Evolutionary conservation across 2,797 vertebrate genomes (phyloP).

Genomic region (Nothura maculosa): DNA sequence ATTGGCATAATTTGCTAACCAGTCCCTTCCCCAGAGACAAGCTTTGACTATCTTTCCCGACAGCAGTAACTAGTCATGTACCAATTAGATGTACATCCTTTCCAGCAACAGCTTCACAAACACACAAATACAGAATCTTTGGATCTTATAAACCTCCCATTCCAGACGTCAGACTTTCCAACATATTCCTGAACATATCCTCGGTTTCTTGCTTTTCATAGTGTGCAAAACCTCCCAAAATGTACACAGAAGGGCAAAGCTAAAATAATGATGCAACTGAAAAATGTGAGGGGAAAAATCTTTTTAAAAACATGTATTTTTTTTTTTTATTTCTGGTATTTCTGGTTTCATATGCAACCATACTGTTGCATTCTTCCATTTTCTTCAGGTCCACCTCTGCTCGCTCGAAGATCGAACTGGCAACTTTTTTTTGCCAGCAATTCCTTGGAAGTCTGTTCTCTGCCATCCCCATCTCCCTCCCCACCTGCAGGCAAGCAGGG

Average conservation of each 20-base stretch:
- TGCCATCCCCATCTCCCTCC: slow-evolving; percentile 52
- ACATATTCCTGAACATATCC: not conserved
- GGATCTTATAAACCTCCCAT: not conserved
- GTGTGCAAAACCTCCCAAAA: not conserved
- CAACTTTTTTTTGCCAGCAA: slow-evolving; percentile 25
- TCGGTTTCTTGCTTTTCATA: not conserved
- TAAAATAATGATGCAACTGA: not conserved
- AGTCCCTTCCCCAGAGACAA: slow-evolving; percentile 28
- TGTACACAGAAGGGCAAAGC: not conserved
- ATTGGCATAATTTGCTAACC: slow-evolving; percentile 46
- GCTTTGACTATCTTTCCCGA: slow-evolving; percentile 7
- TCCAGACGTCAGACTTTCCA: slow-evolving; percentile 17
- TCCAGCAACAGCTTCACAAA: not conserved
- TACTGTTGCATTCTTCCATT: not conserved
- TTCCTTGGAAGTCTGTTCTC: slow-evolving; percentile 33
- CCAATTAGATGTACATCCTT: slow-evolving; percentile 3
- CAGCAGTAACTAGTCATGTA: slow-evolving; percentile 29
- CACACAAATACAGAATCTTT: not conserved
- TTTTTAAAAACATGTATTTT: not conserved
- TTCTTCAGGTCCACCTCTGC: slow-evolving; percentile 11
- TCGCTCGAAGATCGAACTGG: slow-evolving; percentile 38
- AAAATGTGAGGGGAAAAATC: not conserved
- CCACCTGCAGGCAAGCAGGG: slow-evolving; percentile 67
- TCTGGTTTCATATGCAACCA: not conserved
- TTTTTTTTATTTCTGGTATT: not conserved